These are phyloP conservation scores for Actinostola sp. DNA, from an alignment of 92 coral and sea anemone genomes.

Conservation along the genomic window DNA sequence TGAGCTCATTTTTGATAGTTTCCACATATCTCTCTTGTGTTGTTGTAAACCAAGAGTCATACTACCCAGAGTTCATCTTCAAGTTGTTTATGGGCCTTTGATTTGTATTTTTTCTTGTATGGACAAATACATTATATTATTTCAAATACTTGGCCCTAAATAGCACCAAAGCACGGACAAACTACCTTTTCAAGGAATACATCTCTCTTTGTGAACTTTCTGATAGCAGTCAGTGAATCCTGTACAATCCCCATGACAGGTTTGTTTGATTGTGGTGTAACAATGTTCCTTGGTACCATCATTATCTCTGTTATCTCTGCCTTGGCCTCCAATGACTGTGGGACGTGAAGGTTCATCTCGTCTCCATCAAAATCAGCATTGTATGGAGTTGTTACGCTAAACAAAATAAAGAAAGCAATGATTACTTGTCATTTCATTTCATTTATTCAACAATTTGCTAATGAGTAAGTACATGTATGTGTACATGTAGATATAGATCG, in stretches of 20 bases:
- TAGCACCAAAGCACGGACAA: background rate
- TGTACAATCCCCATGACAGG: constrained; percentile 99
- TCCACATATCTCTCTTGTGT: too few relatives aligned
- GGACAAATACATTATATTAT: too few relatives aligned
- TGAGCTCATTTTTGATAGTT: too few relatives aligned
- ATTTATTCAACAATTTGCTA: too few relatives aligned
- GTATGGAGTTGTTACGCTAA: constrained; percentile 98
- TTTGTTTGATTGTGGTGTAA: constrained; percentile 97
- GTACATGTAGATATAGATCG: too few relatives aligned
- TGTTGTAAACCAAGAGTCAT: too few relatives aligned
- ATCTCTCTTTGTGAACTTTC: constrained; percentile 96
- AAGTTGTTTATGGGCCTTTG: too few relatives aligned
- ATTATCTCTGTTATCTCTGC: constrained; percentile 96
- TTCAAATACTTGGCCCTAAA: too few relatives aligned
- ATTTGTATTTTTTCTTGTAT: too few relatives aligned
- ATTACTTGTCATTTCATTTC: too few relatives aligned
- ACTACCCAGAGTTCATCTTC: too few relatives aligned
- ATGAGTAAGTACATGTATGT: too few relatives aligned
- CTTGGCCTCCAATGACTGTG: constrained; percentile 95
- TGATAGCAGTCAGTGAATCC: constrained; percentile 95
- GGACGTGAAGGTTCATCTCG: constrained; percentile 98
- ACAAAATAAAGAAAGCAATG: background rate
- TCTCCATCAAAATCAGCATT: constrained; percentile 99
- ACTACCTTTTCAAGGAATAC: constrained; percentile 94
- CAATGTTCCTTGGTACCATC: constrained; percentile 97